Percentiles rank a stretch among this genome's conserved stretches.
Conservation (phyloP, 2,113 vertebrate species). For the Chunga burmeisteri region DNA sequence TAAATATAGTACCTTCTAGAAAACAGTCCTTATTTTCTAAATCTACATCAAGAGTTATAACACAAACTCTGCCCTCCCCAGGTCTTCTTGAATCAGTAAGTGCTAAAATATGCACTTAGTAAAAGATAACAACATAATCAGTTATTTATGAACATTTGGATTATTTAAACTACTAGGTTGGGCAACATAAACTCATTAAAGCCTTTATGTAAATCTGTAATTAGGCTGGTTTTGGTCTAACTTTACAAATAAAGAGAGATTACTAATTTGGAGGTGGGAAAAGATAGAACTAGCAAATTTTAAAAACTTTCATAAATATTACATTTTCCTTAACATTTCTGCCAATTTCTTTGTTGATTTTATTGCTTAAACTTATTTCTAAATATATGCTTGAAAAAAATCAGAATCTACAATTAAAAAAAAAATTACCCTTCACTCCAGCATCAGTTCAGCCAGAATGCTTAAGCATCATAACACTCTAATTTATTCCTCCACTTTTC, state of each 20-base stretch:
- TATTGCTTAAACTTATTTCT: background rate
- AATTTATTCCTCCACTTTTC: background rate
- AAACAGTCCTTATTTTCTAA: background rate
- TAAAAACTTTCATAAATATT: background rate
- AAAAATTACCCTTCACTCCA: background rate
- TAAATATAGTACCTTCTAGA: background rate
- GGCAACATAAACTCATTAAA: background rate
- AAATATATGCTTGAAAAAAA: background rate
- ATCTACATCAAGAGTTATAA: background rate
- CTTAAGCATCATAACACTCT: background rate
- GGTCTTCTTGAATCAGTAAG: background rate
- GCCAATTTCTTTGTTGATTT: background rate
- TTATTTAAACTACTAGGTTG: background rate
- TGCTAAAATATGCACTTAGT: background rate
- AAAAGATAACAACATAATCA: background rate
- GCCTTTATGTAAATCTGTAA: background rate
- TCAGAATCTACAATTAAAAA: background rate
- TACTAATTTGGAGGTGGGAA: background rate
- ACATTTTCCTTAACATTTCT: background rate
- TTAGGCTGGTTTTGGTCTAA: background rate
- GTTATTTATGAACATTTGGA: background rate
- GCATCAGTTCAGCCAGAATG: background rate
- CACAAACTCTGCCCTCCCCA: background rate
- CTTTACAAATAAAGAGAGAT: background rate
- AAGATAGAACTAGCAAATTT: background rate